Conservation (phyloP, 2,797 vertebrate species). For the Macrochelys suwanniensis region DNA sequence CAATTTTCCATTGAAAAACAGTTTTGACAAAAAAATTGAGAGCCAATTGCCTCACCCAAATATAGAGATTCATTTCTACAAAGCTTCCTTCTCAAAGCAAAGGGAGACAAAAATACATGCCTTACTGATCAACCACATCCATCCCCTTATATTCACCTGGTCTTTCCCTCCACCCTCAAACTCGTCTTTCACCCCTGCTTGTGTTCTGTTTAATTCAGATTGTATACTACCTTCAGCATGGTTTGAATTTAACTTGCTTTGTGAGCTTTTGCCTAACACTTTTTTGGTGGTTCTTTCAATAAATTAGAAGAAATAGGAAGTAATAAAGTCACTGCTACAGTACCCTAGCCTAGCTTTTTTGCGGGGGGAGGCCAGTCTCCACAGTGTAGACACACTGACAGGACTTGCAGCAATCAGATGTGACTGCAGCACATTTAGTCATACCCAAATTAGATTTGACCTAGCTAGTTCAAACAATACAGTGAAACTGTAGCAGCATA, state of each 20-base stretch:
- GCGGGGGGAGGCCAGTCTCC: background rate
- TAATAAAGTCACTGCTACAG: background rate
- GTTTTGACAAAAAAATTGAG: background rate
- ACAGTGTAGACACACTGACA: background rate
- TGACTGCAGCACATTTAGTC: background rate
- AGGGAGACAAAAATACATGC: background rate
- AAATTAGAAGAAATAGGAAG: background rate
- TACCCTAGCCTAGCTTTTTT: no score
- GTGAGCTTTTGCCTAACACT: background rate
- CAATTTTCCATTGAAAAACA: background rate
- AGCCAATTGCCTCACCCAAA: background rate
- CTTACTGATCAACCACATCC: no score
- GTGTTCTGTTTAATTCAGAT: rapidly evolving
- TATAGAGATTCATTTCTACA: background rate
- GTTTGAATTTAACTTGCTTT: background rate
- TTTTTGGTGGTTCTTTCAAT: background rate
- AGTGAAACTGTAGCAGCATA: background rate
- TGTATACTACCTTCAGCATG: rapidly evolving
- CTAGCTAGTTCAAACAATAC: background rate
- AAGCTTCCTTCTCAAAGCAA: background rate
- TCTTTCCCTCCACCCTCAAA: background rate
- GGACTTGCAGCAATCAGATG: background rate
- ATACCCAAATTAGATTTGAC: background rate
- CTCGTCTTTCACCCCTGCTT: background rate
- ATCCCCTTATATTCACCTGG: background rate